These are phyloP conservation scores for Mirza zaza DNA, from an alignment of 2,113 vertebrate species.

Conservation along the genomic window DNA sequence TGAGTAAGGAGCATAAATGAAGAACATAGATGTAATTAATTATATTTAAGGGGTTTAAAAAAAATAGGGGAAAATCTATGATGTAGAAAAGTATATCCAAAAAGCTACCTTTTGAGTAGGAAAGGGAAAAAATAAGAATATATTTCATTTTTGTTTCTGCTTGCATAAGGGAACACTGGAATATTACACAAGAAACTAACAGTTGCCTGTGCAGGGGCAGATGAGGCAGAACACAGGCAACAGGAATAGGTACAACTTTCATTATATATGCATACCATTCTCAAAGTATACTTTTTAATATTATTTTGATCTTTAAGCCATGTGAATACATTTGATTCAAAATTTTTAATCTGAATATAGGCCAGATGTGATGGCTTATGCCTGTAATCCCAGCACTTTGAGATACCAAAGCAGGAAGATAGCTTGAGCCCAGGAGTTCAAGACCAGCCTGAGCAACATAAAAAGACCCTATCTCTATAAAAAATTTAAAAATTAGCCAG, in stretches of 20 bases:
- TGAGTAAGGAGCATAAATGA: not conserved
- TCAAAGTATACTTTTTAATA: not conserved
- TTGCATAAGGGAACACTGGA: not conserved
- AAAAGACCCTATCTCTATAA: too few relatives aligned
- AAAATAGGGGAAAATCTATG: not conserved
- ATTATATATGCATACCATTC: not conserved
- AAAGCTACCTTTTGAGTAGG: not conserved
- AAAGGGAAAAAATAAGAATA: not conserved
- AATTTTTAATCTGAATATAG: slow-evolving; percentile 26
- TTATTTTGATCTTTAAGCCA: not conserved
- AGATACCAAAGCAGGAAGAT: too few relatives aligned
- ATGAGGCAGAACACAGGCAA: not conserved
- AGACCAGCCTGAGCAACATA: too few relatives aligned
- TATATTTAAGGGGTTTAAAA: not conserved
- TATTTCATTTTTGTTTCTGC: not conserved
- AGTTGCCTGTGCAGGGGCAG: not conserved
- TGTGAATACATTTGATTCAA: not conserved
- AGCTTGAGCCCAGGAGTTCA: too few relatives aligned
- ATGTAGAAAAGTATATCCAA: not conserved
- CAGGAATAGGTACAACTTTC: not conserved
- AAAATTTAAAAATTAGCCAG: too few relatives aligned
- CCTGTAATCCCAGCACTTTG: too few relatives aligned
- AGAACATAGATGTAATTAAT: not conserved
- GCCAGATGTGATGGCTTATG: too few relatives aligned
- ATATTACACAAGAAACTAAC: not conserved